Conservation (phyloP, 2,888 invertebrate genomes). For the Globia sparganii region DNA sequence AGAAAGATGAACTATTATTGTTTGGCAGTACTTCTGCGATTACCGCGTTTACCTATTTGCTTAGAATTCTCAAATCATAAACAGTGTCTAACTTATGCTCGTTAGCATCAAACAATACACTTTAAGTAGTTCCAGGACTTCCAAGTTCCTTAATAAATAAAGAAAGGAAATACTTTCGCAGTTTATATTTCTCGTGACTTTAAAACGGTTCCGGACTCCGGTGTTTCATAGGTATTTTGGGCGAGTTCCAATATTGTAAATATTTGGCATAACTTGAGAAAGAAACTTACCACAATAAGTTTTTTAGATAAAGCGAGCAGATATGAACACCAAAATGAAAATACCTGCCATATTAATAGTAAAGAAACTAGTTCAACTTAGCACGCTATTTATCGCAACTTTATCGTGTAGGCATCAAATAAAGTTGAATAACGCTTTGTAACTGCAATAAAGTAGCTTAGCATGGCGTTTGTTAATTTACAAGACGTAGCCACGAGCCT, state of each 20-base stretch:
- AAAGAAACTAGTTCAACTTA: constrained; percentile 65
- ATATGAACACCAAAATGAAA: constrained; percentile 36
- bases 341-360: constrained; percentile 41
- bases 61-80: no score
- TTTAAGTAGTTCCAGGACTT: not conserved
- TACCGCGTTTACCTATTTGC: not conserved
- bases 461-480: constrained; percentile 80
- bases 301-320: constrained; percentile 39
- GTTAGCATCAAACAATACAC: not conserved
- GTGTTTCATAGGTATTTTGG: constrained; percentile 34
- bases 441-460: constrained; percentile 66
- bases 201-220: constrained; percentile 25
- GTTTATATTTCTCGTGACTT: constrained; percentile 21
- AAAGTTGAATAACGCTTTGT: constrained; percentile 81
- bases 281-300: constrained; percentile 3
- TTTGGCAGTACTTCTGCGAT: not conserved
- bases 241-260: constrained; percentile 33
- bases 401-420: constrained; percentile 73
- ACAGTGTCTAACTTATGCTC: not conserved
- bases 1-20: not conserved
- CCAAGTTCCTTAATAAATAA: not conserved
- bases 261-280: constrained; percentile 21
- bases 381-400: constrained; percentile 78
- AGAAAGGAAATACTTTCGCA: constrained; percentile 16
- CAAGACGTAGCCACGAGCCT: constrained; percentile 55